Evolutionary conservation across 2,888 invertebrate genomes (phyloP).

Genomic region (Alcis repandata): DNA sequence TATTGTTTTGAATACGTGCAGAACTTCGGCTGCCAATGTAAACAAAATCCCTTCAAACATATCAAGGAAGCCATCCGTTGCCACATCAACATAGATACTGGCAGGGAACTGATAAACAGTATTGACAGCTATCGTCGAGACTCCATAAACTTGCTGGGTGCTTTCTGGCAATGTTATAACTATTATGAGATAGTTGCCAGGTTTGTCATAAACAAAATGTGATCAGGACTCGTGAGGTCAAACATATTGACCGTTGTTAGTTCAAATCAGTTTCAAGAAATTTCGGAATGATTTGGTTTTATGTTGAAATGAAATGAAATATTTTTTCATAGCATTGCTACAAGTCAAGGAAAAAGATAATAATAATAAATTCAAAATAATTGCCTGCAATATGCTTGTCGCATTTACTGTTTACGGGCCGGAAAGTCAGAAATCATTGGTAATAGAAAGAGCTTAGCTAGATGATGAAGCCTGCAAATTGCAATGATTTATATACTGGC

Average conservation of each 20-base stretch:
- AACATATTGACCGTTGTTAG: no score
- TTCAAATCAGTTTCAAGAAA: neutral
- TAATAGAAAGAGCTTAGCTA: no score
- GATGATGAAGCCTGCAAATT: no score
- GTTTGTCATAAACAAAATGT: neutral
- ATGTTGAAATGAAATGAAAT: no score
- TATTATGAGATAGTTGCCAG: neutral
- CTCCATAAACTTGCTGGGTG: neutral
- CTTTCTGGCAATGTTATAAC: neutral
- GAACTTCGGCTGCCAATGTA: slow-evolving; percentile 9
- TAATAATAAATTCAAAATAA: no score
- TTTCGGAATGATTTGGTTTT: neutral
- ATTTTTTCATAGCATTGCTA: no score
- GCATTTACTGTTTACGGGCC: no score
- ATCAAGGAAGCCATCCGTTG: slow-evolving; percentile 27
- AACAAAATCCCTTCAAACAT: slow-evolving; percentile 30
- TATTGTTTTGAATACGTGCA: slow-evolving; percentile 4
- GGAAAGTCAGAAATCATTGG: no score
- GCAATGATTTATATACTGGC: no score
- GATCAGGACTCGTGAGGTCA: neutral
- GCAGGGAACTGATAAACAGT: slow-evolving; percentile 15
- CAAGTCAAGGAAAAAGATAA: no score
- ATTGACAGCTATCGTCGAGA: slow-evolving; percentile 14
- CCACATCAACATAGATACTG: slow-evolving; percentile 15
- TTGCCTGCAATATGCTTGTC: no score